phyloP scores from a whole-genome alignment of 2,113 vertebrate species.

The Rhinichthys klamathensis region DNA sequence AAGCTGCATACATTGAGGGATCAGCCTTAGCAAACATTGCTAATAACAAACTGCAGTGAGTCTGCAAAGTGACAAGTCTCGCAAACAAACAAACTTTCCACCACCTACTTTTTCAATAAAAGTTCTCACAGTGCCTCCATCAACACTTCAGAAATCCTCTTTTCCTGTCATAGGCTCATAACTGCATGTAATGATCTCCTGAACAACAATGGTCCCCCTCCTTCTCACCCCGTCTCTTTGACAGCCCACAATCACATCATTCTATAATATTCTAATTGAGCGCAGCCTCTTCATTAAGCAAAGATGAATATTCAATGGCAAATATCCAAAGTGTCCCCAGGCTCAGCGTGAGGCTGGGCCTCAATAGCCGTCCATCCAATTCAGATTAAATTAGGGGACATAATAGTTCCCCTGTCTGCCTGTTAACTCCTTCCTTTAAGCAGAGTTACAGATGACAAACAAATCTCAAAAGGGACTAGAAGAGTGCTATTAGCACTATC shows the following conservation, averaged over 20 bases:
- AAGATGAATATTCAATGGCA: conserved; percentile 52
- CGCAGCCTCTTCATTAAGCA: conserved; percentile 49
- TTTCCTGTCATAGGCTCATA: conserved; percentile 11
- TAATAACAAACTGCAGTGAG: neutral
- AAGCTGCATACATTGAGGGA: neutral
- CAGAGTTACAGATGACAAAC: neutral
- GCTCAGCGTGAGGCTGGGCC: conserved; percentile 27
- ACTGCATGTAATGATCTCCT: conserved; percentile 46
- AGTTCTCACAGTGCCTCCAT: neutral
- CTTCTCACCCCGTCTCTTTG: neutral
- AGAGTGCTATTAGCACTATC: neutral
- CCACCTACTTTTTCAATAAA: neutral
- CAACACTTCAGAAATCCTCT: neutral
- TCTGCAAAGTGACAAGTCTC: neutral
- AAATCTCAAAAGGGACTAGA: neutral
- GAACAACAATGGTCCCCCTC: conserved; percentile 40
- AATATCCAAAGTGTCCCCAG: conserved; percentile 34
- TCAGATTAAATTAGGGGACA: conserved; percentile 45
- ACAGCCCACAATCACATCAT: conserved; percentile 30
- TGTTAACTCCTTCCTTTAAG: conserved; percentile 41
- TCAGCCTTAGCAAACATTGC: neutral
- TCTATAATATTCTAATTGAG: conserved; percentile 47
- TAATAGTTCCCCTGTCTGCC: conserved; percentile 29
- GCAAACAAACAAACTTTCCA: conserved; percentile 5
- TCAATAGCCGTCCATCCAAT: conserved; percentile 35